Evolutionary conservation across 37 sponge, comb jelly and placozoan genomes (phyloP).

Genomic region (Cladorhizidae sp.): DNA sequence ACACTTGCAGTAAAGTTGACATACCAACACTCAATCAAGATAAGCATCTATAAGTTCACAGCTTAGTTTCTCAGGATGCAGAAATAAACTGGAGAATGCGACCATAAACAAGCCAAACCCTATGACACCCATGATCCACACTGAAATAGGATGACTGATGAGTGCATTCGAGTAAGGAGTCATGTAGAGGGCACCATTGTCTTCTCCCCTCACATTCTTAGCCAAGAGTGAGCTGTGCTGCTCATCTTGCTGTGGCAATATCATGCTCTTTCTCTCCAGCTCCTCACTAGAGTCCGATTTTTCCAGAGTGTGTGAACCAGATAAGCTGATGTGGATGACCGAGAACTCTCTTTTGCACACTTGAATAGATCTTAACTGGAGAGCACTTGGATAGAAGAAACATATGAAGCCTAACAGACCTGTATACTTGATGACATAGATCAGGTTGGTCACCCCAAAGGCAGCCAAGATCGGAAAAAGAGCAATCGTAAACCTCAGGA

Average conservation of each 20-base stretch:
- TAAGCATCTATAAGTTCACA: not conserved
- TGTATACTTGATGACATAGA: constrained; percentile 73
- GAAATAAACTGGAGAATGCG: constrained; percentile 37
- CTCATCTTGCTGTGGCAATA: not conserved
- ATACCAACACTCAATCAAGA: no score
- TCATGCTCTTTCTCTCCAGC: not conserved
- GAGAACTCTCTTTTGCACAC: constrained; percentile 44
- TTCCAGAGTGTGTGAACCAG: not conserved
- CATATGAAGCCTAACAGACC: constrained; percentile 76
- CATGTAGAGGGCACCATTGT: constrained; percentile 29
- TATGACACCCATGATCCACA: constrained; percentile 9
- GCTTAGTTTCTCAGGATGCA: constrained; percentile 2
- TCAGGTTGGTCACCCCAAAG: constrained; percentile 83
- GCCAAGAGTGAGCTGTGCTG: not conserved
- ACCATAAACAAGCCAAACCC: constrained; percentile 35
- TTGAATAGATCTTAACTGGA: constrained; percentile 40
- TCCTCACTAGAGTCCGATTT: not conserved
- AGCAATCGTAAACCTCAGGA: constrained; percentile 47
- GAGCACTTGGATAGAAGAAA: constrained; percentile 54
- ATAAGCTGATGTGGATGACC: not conserved
- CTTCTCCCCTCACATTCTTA: not conserved
- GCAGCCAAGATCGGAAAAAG: constrained; percentile 72
- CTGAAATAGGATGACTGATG: constrained; percentile 65
- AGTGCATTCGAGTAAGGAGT: constrained; percentile 58
- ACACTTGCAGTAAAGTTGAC: no score